Percentiles rank a stretch among this genome's conserved stretches.
Evolutionary conservation across 2,888 invertebrate species (phyloP).

Genomic region (Meteorus colon): DNA sequence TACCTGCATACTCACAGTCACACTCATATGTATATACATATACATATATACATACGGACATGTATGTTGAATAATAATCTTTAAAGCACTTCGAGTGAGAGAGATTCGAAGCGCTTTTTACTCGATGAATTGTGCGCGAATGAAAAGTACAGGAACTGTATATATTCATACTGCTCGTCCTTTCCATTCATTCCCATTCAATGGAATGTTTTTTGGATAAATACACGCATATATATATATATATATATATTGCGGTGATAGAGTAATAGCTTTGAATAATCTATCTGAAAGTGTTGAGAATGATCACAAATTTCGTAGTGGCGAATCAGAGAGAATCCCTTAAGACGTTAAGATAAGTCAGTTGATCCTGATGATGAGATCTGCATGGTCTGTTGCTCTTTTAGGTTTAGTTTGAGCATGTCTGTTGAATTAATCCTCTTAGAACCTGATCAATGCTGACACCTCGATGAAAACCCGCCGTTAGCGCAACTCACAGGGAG

Average conservation of each 20-base stretch:
- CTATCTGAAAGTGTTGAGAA: background rate
- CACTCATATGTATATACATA: background rate
- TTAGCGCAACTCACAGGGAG: constrained; percentile 15
- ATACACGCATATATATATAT: background rate
- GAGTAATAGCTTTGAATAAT: background rate
- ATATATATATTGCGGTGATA: background rate
- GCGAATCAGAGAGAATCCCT: background rate
- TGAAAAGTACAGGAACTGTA: constrained; percentile 11
- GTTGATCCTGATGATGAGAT: constrained; percentile 21
- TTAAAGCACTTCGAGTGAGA: constrained; percentile 3
- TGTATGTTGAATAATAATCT: constrained; percentile 23
- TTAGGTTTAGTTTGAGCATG: constrained; percentile 13
- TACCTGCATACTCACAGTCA: too few relatives aligned
- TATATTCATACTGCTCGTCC: background rate
- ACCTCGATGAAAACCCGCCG: constrained; percentile 55
- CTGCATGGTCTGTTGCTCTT: constrained; percentile 24
- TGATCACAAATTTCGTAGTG: background rate
- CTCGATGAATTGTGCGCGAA: background rate
- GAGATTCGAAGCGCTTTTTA: constrained; percentile 18
- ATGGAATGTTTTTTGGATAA: background rate
- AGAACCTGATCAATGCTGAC: constrained; percentile 54
- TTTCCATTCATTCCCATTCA: background rate
- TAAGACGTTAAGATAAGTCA: constrained; percentile 2
- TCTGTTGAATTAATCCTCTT: constrained; percentile 56
- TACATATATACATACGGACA: background rate